Conservation (phyloP, 2,113 vertebrate species). For the Donacobius atricapilla region DNA sequence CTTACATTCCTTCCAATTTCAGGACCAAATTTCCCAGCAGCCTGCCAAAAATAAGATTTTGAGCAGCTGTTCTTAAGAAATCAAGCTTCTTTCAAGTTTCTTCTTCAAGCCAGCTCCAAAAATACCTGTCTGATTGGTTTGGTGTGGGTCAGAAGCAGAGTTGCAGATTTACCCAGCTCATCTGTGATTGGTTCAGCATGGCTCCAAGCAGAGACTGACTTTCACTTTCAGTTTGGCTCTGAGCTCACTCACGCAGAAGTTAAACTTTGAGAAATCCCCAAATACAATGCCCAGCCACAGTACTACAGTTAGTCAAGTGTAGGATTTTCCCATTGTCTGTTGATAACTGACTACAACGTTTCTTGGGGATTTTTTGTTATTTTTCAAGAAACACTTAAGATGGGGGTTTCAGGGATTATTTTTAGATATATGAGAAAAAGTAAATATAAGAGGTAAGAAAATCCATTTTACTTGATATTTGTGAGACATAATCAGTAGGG, state of each 20-base stretch:
- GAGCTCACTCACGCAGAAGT: background rate
- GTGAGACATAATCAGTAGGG: background rate
- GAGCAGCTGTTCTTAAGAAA: background rate
- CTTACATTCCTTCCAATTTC: background rate
- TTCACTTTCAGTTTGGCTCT: constrained; percentile 45
- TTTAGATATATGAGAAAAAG: background rate
- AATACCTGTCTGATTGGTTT: background rate
- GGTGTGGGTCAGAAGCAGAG: background rate
- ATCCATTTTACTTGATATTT: background rate
- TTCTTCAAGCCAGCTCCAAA: background rate
- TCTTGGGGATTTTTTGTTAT: constrained; percentile 45
- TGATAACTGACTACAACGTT: constrained; percentile 42
- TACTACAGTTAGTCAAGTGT: background rate
- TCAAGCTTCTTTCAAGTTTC: background rate
- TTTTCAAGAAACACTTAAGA: constrained; percentile 40
- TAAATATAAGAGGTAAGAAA: background rate
- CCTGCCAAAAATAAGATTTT: background rate
- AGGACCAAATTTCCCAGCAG: background rate
- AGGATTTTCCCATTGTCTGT: constrained; percentile 69
- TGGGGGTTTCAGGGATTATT: constrained; percentile 14
- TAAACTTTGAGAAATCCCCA: constrained; percentile 42
- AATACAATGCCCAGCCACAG: background rate
- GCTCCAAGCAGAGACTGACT: background rate
- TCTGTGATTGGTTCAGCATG: background rate
- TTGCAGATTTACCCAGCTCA: background rate